Conservation (phyloP, 2,888 invertebrate genomes). For the Zaprionus bogoriensis region DNA sequence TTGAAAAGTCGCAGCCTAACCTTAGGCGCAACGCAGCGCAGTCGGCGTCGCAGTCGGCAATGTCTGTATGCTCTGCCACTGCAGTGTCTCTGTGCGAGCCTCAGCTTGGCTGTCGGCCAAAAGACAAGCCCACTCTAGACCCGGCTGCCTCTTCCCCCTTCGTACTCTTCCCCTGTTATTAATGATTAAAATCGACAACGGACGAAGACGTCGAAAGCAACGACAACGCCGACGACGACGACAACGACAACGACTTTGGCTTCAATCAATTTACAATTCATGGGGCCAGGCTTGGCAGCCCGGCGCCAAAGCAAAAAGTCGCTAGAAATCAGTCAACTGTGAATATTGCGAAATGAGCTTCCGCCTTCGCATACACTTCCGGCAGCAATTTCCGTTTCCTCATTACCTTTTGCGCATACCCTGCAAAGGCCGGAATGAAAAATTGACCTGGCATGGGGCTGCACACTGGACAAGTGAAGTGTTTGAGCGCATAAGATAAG, state of each 20-base stretch:
- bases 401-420: constrained; percentile 67
- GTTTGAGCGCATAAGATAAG: too few relatives aligned
- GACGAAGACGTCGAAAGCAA: constrained; percentile 8
- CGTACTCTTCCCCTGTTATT: constrained; percentile 43
- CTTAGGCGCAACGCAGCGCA: constrained; percentile 48
- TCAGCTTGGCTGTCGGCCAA: neutral
- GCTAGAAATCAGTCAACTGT: constrained; percentile 69
- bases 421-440: constrained; percentile 9
- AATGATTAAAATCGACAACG: constrained; percentile 64
- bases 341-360: constrained; percentile 78
- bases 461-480: neutral
- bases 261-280: constrained; percentile 75
- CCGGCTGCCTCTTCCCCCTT: constrained; percentile 13
- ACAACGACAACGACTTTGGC: constrained; percentile 43
- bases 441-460: neutral
- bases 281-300: constrained; percentile 24
- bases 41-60: constrained; percentile 10
- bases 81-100: neutral
- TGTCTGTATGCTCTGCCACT: neutral
- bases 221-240: constrained; percentile 13
- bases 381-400: constrained; percentile 77
- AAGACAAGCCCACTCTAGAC: neutral
- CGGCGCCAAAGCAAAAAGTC: constrained; percentile 52
- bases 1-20: constrained; percentile 63
- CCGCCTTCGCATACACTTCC: constrained; percentile 73